Evolutionary conservation across 2,113 vertebrate genomes (phyloP), one percentile per base, ranked within the genome.

Genomic region (Tauraco erythrolophus): DNA sequence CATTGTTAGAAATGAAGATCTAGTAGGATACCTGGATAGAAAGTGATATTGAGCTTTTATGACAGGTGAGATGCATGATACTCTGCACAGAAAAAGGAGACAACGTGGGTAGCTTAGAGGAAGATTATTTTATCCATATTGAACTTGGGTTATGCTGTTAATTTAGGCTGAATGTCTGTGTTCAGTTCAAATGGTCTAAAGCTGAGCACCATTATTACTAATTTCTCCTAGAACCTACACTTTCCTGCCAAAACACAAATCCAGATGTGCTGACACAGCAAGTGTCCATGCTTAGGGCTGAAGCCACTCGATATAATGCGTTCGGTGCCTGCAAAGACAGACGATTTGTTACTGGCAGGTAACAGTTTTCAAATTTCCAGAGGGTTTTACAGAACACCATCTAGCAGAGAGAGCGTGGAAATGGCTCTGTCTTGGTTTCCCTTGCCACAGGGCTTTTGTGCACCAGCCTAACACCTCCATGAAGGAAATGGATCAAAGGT

Each of bases 241-340:
- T 81, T 91, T n/a, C 41, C 30, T 94, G 86, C 64, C 88, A 95
- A 93, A 96, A 65, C 17, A 78, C 27, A 54, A 53, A 68, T 17
- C 15, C 51, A 89, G 64, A 75, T 81, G 88, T 64, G 83, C 83
- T 95, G 91, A 92, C 56, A 56, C 24, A 91, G 39, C 56, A 68
- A 56, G 28, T 84, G 91, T 74, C 33, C 35, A 10, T 12, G 35
- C 30, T 39, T 91, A 71, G 72, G 56, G 45, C 41, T 77, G 54
- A 22, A 82, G 83, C 56, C 60, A 62, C 70, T 33, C 2, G 3
- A 16, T 61, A 48, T 7, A 30, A 77, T 33, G 23, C 53, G 27
- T 56, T 83, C 56, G 71, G 35, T 87, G 61, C 35, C 21, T 57
- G 30, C 61, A 68, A 62, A 53, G 75, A 30, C 16, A 84, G n/a